Evolutionary conservation across 2,113 vertebrate genomes (phyloP), one percentile per base, ranked within the genome.

Genomic region (Rhinogobius similis): DNA sequence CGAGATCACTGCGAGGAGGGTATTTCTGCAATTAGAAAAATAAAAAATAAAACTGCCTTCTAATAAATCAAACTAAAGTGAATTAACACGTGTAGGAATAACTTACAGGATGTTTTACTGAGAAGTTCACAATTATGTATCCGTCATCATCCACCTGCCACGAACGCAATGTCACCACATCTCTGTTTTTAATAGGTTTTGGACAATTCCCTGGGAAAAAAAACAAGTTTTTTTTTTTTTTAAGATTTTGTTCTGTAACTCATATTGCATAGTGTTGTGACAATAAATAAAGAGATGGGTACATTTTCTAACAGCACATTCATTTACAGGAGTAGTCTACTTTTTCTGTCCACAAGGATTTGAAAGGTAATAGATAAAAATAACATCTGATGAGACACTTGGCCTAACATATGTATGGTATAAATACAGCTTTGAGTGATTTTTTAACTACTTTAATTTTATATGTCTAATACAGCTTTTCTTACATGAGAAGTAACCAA

Each of bases 401-500:
- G 43, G 0, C 12, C 44, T 8, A 48, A 48, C 9, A 50, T 50
- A 46, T 3, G 1, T 50, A 50, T 5, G 4, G 12, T 1, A 41
- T 10, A 41, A 39, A 41, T 41, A 41, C 7, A 7, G 11, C 39
- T 11, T 41, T 41, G 39, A 36, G 9, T 1, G 0, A n/a, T 48
- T 48, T n/a, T 48, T 18, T 20, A 48, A 48, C 1, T 20, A n/a
- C 38, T 39, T 39, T 39, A 39, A 10, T 12, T 36, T 36, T 3
- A 5, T 24, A 67, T 7, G 50, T 39, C 32, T 36, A 3, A 11
- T 14, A 10, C 0, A 18, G 16, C 43, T 1, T 23, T 29, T 32
- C 93, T 86, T 70, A 95, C 94, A 92, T 43, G 92, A 90, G 20
- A 89, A 94, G 77, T 93, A 95, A 32, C 94, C 93, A 61, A 94